Evolutionary conservation across 2,113 vertebrate genomes (phyloP).

Genomic region (Plectropomus leopardus): DNA sequence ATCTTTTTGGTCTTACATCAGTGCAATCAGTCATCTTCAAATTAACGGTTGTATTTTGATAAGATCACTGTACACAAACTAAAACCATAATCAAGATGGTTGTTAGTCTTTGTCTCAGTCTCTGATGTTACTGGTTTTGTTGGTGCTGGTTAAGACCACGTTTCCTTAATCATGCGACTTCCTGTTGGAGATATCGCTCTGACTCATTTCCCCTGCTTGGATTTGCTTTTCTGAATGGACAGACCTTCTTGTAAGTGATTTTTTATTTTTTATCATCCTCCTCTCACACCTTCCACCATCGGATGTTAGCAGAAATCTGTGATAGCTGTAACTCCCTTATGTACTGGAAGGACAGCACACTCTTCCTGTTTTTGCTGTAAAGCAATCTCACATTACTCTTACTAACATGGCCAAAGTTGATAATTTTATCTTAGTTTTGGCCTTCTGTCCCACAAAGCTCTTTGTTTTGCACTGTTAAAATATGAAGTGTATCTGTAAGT

Average conservation of each 20-base stretch:
- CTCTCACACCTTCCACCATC: conserved; percentile 26
- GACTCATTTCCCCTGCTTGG: not conserved
- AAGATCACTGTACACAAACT: conserved; percentile 6
- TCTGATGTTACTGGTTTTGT: not conserved
- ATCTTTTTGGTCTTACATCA: not conserved
- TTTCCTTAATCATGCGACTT: not conserved
- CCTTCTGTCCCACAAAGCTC: not conserved
- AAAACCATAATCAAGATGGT: not conserved
- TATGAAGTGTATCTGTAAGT: not conserved
- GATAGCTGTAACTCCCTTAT: not conserved
- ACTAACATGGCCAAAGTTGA: not conserved
- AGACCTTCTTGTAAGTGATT: conserved; percentile 7
- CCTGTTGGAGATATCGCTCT: not conserved
- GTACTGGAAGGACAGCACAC: not conserved
- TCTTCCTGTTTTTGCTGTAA: not conserved
- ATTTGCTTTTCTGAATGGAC: conserved; percentile 1
- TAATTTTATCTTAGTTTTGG: not conserved
- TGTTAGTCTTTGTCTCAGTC: not conserved
- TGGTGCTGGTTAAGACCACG: not conserved
- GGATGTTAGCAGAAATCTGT: not conserved
- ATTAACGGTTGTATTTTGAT: not conserved
- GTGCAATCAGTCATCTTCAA: not conserved
- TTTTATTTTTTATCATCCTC: conserved; percentile 20
- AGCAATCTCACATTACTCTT: not conserved
- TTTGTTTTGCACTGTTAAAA: not conserved